Base-by-base conservation (phyloP, 2,888 invertebrate species). In the Polymixis lichenea region DNA sequence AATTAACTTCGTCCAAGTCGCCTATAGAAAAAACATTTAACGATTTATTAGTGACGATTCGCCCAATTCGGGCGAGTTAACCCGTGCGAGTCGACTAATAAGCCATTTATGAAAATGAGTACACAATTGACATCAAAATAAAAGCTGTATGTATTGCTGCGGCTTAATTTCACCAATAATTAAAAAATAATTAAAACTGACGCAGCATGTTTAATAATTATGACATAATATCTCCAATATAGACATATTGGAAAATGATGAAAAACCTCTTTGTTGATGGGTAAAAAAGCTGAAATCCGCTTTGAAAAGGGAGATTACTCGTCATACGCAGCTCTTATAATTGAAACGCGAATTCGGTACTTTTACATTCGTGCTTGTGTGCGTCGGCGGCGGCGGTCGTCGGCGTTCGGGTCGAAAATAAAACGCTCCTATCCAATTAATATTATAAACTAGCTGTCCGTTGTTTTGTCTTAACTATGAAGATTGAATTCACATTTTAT, bases 291-390 rank as follows among this genome's bases (percentile, higher is more conserved):
- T 77, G 77, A 90, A 91, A 91, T 89, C 87, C 90, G 76, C 76
- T 77, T 83, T 90, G 89, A 90, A 92, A 90, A 86, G 91, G 82
- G 86, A 86, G 89, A 89, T 90, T 92, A 89, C 78, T 85, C 81
- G 73, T 76, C 75, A 85, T 83, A 82, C 55, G 69, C 38, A 46
- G n/a, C 81, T 78, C 72, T 79, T 60, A 79, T 86, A 88, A 89
- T 88, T 89, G 89, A 88, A 88, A 87, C 58, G 72, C 46, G 75
- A 72, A 76, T 61, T 75, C 73, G 55, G 73, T 71, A 72, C 72
- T 73, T 77, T 79, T 11, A 72, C 38, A 55, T 72, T 64, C 2
- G 43, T 58, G 32, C 53, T 62, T 51, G 15, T 62, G 69, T 73
- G 53, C 32, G 32, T 32, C 32, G n/a, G n/a, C n/a, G n/a, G n/a